Evolutionary conservation across 2,888 invertebrate species (phyloP).

Genomic region (Philopedon plagiatum): DNA sequence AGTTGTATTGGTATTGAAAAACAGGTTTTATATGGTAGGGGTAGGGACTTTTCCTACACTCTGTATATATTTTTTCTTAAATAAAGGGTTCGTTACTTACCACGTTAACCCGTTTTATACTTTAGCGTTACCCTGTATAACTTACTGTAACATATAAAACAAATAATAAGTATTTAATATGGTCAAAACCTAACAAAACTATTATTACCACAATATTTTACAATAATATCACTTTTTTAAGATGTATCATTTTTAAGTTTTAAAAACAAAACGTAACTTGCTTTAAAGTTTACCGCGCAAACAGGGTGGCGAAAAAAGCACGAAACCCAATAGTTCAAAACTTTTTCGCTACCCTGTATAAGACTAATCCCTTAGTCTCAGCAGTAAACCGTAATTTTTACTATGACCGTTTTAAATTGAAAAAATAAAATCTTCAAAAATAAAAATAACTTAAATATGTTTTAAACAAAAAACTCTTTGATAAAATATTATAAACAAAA

Average conservation of each 20-base stretch:
- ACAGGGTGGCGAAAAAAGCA: too few relatives aligned
- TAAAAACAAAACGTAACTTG: constrained; percentile 19
- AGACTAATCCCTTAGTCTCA: too few relatives aligned
- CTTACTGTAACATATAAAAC: constrained; percentile 51
- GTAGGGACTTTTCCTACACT: not conserved
- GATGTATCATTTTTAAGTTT: constrained; percentile 17
- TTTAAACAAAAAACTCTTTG: constrained; percentile 52
- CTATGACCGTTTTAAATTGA: constrained; percentile 1
- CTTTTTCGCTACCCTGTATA: too few relatives aligned
- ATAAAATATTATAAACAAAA: constrained; percentile 53
- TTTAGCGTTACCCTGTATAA: constrained; percentile 35
- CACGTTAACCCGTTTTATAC: too few relatives aligned
- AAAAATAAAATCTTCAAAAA: constrained; percentile 33
- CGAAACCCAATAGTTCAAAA: too few relatives aligned
- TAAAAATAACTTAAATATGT: constrained; percentile 24
- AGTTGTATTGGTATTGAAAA: too few relatives aligned
- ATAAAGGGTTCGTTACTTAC: too few relatives aligned
- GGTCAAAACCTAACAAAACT: constrained; percentile 23
- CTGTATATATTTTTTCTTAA: too few relatives aligned
- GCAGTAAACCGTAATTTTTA: not conserved
- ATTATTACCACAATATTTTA: constrained; percentile 17
- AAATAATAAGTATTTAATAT: constrained; percentile 26
- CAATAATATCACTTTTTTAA: constrained; percentile 40
- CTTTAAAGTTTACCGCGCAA: not conserved
- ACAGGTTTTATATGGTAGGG: too few relatives aligned